Conservation (phyloP, 2,888 invertebrate genomes). For the Spilarctia lutea region DNA sequence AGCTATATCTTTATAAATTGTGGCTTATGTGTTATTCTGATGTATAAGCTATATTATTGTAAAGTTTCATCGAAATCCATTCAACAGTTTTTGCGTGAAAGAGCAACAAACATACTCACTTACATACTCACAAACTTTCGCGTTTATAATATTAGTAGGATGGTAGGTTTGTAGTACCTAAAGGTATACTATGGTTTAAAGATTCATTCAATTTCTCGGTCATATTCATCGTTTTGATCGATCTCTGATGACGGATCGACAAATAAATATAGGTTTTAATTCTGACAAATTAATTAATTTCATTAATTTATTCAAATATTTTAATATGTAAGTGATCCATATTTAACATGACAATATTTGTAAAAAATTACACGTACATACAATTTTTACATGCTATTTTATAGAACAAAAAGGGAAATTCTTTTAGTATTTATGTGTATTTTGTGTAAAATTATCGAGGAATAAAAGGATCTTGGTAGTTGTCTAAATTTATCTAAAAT, state of each 20-base stretch:
- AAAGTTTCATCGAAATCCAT: too few relatives aligned
- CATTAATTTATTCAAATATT: too few relatives aligned
- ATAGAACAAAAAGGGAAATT: background rate
- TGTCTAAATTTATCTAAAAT: background rate
- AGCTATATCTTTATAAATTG: too few relatives aligned
- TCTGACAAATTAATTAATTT: background rate
- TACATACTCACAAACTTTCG: too few relatives aligned
- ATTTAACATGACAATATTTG: background rate
- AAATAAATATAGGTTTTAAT: background rate
- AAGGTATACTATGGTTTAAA: background rate
- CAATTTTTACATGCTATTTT: too few relatives aligned
- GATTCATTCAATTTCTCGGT: background rate
- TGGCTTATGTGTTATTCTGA: too few relatives aligned
- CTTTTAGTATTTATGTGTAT: background rate
- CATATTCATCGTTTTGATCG: background rate
- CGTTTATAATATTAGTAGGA: too few relatives aligned
- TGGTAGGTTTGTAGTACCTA: too few relatives aligned
- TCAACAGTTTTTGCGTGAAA: too few relatives aligned
- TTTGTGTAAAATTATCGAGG: background rate
- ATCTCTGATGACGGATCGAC: background rate
- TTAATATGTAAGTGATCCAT: background rate
- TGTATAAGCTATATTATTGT: too few relatives aligned
- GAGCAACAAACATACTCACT: too few relatives aligned
- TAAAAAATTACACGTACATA: too few relatives aligned
- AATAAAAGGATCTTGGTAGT: background rate